Evolutionary conservation across 1,140 invertebrate genomes (phyloP).

Genomic region (Potamilus streckersoni): DNA sequence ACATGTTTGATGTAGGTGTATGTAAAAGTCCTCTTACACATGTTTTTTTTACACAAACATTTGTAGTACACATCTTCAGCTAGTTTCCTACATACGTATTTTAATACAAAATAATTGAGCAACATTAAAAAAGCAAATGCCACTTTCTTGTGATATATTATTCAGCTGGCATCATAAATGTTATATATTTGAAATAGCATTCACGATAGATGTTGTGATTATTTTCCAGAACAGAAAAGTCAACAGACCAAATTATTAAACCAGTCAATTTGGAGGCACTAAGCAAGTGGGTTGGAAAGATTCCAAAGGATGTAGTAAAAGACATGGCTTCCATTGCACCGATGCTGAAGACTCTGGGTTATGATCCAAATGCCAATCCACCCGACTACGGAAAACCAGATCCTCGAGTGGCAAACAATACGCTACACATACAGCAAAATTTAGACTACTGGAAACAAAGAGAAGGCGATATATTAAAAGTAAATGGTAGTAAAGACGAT

Average conservation of each 20-base stretch:
- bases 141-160: too few relatives aligned
- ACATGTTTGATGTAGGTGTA: too few relatives aligned
- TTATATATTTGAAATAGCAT: too few relatives aligned
- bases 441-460: constrained; percentile 65
- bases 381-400: constrained; percentile 92
- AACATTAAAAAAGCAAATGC: too few relatives aligned
- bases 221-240: constrained; percentile 89
- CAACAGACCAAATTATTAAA: constrained; percentile 98
- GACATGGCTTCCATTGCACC: constrained; percentile 93
- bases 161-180: too few relatives aligned
- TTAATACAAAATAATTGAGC: too few relatives aligned
- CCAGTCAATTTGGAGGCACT: constrained; percentile 97
- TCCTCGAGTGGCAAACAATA: constrained; percentile 85
- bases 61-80: too few relatives aligned
- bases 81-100: too few relatives aligned
- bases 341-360: constrained; percentile 89
- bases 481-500: too few relatives aligned
- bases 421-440: constrained; percentile 70
- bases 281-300: constrained; percentile 94
- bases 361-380: constrained; percentile 94
- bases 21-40: too few relatives aligned
- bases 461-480: constrained; percentile 40
- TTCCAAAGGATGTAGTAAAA: constrained; percentile 89
- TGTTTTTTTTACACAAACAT: too few relatives aligned
- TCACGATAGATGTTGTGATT: constrained; percentile 22